Base-by-base conservation (phyloP, 1,140 invertebrate species). In the Spodoptera frugiperda region DNA sequence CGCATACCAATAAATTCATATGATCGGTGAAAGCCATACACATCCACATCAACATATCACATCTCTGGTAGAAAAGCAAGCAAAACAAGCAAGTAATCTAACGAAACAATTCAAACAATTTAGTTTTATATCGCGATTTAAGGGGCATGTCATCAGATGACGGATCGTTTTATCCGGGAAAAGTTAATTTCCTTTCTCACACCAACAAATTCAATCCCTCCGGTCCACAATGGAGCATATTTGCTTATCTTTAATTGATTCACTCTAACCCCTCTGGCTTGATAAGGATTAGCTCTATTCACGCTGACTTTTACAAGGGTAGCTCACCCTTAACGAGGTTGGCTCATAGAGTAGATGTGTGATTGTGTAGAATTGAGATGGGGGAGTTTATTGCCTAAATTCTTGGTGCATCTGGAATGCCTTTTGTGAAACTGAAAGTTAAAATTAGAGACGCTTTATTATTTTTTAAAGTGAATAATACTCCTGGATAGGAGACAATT, bases 221-320 rank as follows among this genome's bases (percentile, higher is more conserved):
- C 59, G 59, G 48, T 57, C 57, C 79, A 93, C 92, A 93, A 93
- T 89, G 82, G 82, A 86, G 78, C 87, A 91, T 92, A 93, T 93
- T 93, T 93, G 92, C 92, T 93, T 93, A 92, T 93, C 91, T 93
- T 92, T 93, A 92, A 93, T 93, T 92, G 91, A 93, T 93, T 92
- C 91, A 91, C 90, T 93, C 84, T 91, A 91, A 88, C 89, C 90
- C 70, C 91, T 83, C 84, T 80, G 79, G 61, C 51, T 77, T 88
- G 91, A 92, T 91, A 91, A 92, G 88, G 91, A 92, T 92, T 92
- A 91, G 89, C 86, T 85, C 85, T 87, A 93, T 92, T 93, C 90
- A 90, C 89, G 90, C 91, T 90, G 89, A 90, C 91, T 93, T 93
- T 92, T 92, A 93, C 90, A 92, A 91, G 91, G 90, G 91, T 91